phyloP scores from a whole-genome alignment of 2,888 invertebrate species.

The Hypercompe scribonia region DNA sequence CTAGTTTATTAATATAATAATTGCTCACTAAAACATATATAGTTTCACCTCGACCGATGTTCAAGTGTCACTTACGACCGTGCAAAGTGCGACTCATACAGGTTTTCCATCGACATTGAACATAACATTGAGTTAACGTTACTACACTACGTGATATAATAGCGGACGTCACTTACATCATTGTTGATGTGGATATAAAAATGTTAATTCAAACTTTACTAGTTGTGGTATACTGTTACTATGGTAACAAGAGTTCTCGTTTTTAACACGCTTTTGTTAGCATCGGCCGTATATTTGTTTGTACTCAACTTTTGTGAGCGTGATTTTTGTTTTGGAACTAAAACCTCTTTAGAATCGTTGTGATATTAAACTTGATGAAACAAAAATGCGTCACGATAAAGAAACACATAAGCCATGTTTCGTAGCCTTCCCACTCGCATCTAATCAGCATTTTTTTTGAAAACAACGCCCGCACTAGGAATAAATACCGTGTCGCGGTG shows the following conservation, averaged over 20 bases:
- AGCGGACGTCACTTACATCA: neutral
- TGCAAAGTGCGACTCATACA: conserved; percentile 9
- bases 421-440: no score
- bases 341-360: no score
- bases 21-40: neutral
- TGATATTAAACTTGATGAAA: no score
- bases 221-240: neutral
- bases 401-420: no score
- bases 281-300: no score
- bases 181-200: neutral
- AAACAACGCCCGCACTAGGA: no score
- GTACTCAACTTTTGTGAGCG: no score
- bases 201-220: neutral
- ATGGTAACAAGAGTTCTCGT: neutral
- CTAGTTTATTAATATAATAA: neutral
- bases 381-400: no score
- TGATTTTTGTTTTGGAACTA: no score
- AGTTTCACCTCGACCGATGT: neutral
- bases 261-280: no score
- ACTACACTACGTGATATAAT: neutral
- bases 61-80: neutral
- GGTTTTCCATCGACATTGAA: conserved; percentile 7
- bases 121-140: conserved; percentile 2
- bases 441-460: no score
- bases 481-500: no score